Percentiles rank a stretch among this genome's conserved stretches.
phyloP scores from a whole-genome alignment of 2,888 invertebrate genomes.

The Sialis fuliginosa region DNA sequence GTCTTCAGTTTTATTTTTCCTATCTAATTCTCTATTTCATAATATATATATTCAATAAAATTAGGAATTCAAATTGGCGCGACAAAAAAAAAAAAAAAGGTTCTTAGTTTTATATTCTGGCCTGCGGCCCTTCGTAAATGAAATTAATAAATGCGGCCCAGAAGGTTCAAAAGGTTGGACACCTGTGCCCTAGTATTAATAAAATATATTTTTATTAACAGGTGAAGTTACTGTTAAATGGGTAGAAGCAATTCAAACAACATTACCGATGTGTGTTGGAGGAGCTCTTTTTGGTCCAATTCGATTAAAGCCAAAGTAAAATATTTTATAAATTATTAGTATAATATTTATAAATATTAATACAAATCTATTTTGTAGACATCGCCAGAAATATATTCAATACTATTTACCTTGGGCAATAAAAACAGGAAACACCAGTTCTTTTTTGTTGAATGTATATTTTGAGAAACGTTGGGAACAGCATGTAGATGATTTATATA shows the following conservation, averaged over 20 bases:
- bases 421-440: conserved; percentile 51
- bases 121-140: too few relatives aligned
- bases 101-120: too few relatives aligned
- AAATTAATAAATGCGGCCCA: too few relatives aligned
- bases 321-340: background rate
- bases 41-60: too few relatives aligned
- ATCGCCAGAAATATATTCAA: conserved; percentile 56
- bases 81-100: too few relatives aligned
- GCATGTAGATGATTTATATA: conserved; percentile 57
- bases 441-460: conserved; percentile 71
- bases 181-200: too few relatives aligned
- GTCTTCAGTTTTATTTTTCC: too few relatives aligned
- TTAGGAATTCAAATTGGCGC: too few relatives aligned
- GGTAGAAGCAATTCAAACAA: conserved; percentile 92
- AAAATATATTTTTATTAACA: conserved; percentile 18
- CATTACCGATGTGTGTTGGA: conserved; percentile 87
- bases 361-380: conserved; percentile 28
- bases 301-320: conserved; percentile 63
- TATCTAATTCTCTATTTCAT: too few relatives aligned
- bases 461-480: conserved; percentile 93
- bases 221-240: conserved; percentile 88
- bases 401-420: conserved; percentile 79
- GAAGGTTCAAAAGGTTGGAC: too few relatives aligned
- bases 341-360: background rate
- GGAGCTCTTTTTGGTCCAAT: conserved; percentile 87